Evolutionary conservation across 2,888 invertebrate genomes (phyloP), one percentile per base, ranked within the genome.

Genomic region (Smittia aterrima): DNA sequence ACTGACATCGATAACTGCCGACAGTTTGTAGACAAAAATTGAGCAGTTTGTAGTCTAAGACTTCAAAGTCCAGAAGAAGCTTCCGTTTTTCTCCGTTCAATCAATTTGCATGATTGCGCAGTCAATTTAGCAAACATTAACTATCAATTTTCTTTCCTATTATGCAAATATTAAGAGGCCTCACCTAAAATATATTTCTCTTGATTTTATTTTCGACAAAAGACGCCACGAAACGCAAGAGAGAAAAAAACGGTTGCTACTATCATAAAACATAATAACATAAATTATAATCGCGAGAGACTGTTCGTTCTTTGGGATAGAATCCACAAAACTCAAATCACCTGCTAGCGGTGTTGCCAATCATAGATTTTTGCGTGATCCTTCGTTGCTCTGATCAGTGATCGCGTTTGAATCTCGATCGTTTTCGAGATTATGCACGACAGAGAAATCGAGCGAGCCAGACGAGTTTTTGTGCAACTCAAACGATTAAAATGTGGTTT

Each of bases 51-150:
- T 67, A 32, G 67, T 47, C 67, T 47, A 47, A 68, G 41, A 47
- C 47, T 3, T n/a, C 13, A 16, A 70, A 53, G 24, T 32, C 25
- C 24, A 13, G 22, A 72, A 72, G 25, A 72, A 72, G 72, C 72
- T 72, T 62, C 72, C 72, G 72, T 72, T 72, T 72, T 72, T 25
- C 18, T 24, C 24, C 54, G n/a, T n/a, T 27, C 70, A 70, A 70
- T 70, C 54, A 70, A 70, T 70, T 70, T 70, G 25, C 53, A 70
- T 70, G 70, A 70, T 70, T 70, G 70, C 27, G 70, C 70, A 70
- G 16, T 53, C 54, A 70, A 70, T 54, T 25, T 27, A 25, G 22
- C 16, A 24, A n/a, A 16, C 16, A 20, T 68, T 47, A 22, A 53
- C 54, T 70, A 53, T 27, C 25, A 70, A 53, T 70, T 70, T 27